Evolutionary conservation across 2,113 vertebrate genomes (phyloP), one percentile per base, ranked within the genome.

Genomic region (Tapirus terrestris): DNA sequence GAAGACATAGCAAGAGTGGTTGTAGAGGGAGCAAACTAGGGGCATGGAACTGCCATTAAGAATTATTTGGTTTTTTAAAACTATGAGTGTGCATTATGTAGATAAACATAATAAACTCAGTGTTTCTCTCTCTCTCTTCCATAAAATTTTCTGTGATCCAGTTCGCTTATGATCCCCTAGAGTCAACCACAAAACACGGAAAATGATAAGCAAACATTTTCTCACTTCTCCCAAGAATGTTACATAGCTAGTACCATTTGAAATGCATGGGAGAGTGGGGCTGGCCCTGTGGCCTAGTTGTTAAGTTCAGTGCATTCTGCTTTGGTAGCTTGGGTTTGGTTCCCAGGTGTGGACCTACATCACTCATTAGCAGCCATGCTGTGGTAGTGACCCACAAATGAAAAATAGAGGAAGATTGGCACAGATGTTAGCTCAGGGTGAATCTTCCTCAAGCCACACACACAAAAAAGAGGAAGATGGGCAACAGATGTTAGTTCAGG

Each of bases 161-260:
- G 18, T 86, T 94, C 63, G 81, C 17, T 70, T 63, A 73, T 85
- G 65, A 61, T 21, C 3, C 13, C 14, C 17, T 87, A 18, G 65
- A 87, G 11, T 80, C 43, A 92, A 90, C 20, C 51, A 80, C 29
- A 87, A 84, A 87, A 56, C 72, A 33, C 1, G 61, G 39, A 89
- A 83, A 68, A 85, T 45, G 9, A 87, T 16, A 20, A 85, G 18
- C 3, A 80, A 56, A 9, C 6, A 68, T 93, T 56, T 73, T 76
- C 25, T 88, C 27, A 80, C 18, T 90, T 86, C 29, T 67, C 58
- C 25, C 27, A 53, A 75, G 51, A 70, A 60, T 58, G 58, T 8
- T 79, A 33, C 31, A 29, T 13, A 68, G 63, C 23, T 68, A 29
- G 29, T 33, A 58, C 43, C 31, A 56, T 58, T 84, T 56, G 61